These are phyloP conservation scores for Eulemur macaco DNA, from an alignment of 2,113 vertebrate genomes.

Conservation along the genomic window DNA sequence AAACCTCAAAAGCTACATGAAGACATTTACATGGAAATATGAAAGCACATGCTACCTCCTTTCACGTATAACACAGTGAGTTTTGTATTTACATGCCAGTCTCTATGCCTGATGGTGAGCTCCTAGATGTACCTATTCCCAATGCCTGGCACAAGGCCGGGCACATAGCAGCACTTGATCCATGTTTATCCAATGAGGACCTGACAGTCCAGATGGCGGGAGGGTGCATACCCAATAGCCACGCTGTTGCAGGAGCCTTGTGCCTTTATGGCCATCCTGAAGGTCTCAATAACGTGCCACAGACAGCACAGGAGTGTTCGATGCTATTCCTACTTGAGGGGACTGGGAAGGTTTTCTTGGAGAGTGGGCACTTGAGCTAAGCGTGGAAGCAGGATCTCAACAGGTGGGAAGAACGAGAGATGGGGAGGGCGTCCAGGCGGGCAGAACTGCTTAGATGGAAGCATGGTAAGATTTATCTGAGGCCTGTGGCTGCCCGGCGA, in stretches of 20 bases:
- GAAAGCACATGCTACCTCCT: background rate
- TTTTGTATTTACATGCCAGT: background rate
- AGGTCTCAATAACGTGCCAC: background rate
- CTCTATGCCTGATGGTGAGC: background rate
- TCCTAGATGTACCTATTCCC: background rate
- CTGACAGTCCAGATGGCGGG: rapidly evolving
- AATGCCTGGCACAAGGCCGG: background rate
- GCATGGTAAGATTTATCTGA: rapidly evolving
- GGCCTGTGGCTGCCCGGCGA: background rate
- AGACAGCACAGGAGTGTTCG: background rate
- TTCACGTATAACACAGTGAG: background rate
- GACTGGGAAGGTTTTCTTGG: background rate
- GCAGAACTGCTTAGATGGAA: background rate
- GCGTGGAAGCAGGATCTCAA: background rate
- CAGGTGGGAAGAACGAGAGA: background rate
- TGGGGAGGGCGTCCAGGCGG: background rate
- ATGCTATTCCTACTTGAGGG: too few species aligned
- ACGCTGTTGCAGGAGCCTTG: rapidly evolving
- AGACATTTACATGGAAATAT: background rate
- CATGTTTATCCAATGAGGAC: background rate
- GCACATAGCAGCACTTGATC: background rate
- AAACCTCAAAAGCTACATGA: background rate
- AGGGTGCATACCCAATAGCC: background rate
- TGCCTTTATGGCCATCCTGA: background rate
- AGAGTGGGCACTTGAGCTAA: background rate